Conservation (phyloP, 23 tunicate species). For the Phallusia fumigata region DNA sequence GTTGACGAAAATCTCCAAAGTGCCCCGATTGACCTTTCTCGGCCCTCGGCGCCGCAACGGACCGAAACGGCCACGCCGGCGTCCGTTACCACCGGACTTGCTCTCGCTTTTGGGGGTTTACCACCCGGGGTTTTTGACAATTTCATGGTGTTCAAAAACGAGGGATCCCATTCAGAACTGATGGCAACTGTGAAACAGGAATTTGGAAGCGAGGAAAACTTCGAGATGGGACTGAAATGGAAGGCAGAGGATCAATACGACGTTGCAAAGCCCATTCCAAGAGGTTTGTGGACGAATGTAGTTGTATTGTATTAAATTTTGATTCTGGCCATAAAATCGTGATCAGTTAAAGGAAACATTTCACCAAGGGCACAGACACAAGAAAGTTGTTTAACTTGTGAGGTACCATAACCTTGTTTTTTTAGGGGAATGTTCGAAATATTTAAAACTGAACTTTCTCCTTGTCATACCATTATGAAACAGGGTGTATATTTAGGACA, state of each 20-base stretch:
- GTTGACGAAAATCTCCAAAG: slow-evolving; percentile 18
- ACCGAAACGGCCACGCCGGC: neutral
- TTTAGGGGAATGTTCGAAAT: too few relatives aligned
- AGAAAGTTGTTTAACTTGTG: too few relatives aligned
- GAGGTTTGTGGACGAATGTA: neutral
- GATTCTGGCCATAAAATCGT: too few relatives aligned
- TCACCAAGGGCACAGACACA: too few relatives aligned
- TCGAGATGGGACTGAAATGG: neutral
- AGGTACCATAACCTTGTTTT: too few relatives aligned
- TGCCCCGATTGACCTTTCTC: slow-evolving; percentile 61
- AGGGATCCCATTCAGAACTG: neutral
- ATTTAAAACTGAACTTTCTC: too few relatives aligned
- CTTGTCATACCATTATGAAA: too few relatives aligned
- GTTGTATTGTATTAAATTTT: too few relatives aligned
- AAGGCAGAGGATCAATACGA: slow-evolving; percentile 2
- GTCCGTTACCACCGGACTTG: neutral
- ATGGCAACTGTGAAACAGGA: neutral
- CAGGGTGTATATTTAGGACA: too few relatives aligned
- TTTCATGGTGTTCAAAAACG: neutral
- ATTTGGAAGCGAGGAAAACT: slow-evolving; percentile 2
- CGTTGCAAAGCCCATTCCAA: neutral
- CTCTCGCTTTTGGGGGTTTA: slow-evolving; percentile 14
- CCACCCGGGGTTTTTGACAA: slow-evolving; percentile 6
- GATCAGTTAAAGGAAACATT: too few relatives aligned
- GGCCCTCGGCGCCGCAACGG: slow-evolving; percentile 17